Conservation (phyloP, 2,113 vertebrate species). For the Tursiops truncatus region DNA sequence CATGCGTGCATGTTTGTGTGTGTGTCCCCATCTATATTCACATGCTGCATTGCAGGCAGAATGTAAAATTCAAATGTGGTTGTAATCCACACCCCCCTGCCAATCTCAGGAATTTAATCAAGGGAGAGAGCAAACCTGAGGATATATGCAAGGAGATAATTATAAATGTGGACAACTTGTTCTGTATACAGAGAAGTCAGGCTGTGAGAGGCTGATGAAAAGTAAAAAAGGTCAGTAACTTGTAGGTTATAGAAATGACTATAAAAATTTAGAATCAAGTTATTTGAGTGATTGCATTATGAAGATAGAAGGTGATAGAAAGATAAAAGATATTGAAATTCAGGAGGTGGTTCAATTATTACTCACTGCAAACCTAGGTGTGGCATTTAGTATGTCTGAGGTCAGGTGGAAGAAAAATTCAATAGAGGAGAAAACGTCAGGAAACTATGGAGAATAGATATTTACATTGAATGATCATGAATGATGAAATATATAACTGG, state of each 20-base stretch:
- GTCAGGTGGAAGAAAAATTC: not conserved
- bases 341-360: not conserved
- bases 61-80: not conserved
- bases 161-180: not conserved
- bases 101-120: not conserved
- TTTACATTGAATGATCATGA: not conserved
- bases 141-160: not conserved
- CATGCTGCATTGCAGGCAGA: not conserved
- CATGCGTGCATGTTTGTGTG: not conserved
- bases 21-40: not conserved
- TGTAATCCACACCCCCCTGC: not conserved
- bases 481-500: not conserved
- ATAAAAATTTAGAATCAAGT: not conserved
- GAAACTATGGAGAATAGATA: not conserved
- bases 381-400: not conserved
- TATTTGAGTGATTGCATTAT: not conserved
- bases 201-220: not conserved
- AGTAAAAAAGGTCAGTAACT: not conserved
- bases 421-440: not conserved
- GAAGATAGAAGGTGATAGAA: not conserved
- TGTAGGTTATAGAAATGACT: not conserved
- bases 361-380: not conserved
- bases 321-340: not conserved
- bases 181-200: not conserved
- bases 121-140: not conserved